Base-by-base conservation (phyloP, 2,113 vertebrate species). In the Erpornis zantholeuca region DNA sequence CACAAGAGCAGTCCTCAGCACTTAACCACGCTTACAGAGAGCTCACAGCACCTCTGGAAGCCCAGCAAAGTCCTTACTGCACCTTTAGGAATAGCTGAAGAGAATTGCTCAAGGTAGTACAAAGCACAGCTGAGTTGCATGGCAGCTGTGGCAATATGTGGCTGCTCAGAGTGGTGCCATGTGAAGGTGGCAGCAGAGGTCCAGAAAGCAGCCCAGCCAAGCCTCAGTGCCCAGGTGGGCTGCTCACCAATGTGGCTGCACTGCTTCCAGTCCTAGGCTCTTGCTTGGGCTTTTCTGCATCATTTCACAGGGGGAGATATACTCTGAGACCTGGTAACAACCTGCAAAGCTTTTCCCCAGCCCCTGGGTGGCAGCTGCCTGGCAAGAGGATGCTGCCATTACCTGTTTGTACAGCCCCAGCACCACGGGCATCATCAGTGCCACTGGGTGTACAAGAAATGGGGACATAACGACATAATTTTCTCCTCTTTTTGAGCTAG, bases 101-200 rank as follows among this genome's bases (percentile, higher is more conserved):
- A 36, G 53, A 70, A 21, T 27, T 64, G 45, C 24, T 73, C 5
- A 10, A 60, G 65, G 17, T 60, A 69, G 23, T 7, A 20, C 47
- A 47, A 50, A 70, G 38, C 31, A 15, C 0, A 54, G 61, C 24
- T 14, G 3, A 10, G 7, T 22, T 42, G 29, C 29, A 5, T 4
- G 6, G 70, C 49, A 69, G 84, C 82, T 2, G 2, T 7, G 72
- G 38, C 29, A 28, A 9, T 7, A 8, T 0, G 2, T 0, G 2
- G 11, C 56, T 10, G 63, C 31, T 69, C 78, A 16, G 19, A 31
- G 17, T 0, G 2, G 12, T 40, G 63, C 49, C 40, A 11, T 0
- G 0, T n/a, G 61, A 25, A 65, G 57, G 44, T 33, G 27, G 19
- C 12, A 82, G 56, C 36, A 38, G 40, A 56, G 45, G 11, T 60